Base-by-base conservation (phyloP, 2,888 invertebrate genomes). In the Xanthostigma xanthostigma region DNA sequence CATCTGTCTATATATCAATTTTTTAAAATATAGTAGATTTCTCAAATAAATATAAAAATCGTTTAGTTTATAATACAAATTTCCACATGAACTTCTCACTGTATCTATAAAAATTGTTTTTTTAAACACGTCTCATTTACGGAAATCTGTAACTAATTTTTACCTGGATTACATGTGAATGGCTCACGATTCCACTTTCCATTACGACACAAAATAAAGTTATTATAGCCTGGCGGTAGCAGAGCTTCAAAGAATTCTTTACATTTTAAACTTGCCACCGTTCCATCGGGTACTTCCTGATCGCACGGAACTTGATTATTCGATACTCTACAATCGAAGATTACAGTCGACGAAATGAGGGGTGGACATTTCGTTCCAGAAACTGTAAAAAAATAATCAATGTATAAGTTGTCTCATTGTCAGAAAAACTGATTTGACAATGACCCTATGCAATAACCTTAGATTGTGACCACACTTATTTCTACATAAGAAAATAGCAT, bases 101-200 rank as follows among this genome's bases (percentile, higher is more conserved):
- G n/a, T n/a, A n/a, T n/a, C n/a, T n/a, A n/a, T n/a, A n/a, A n/a
- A n/a, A n/a, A n/a, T 17, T 4, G 27, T 27, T 27, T 6, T 27
- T 27, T 17, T 17, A 17, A 17, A 17, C 17, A 17, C 17, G 4
- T 17, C 17, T 17, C 3, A 17, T 17, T 17, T 27, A 27, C 27
- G 5, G 27, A 27, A 27, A 27, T 27, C 6, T 27, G 27, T 27
- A 27, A 6, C 6, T 27, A 27, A 27, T 6, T 36, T 36, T 43
- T 33, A 52, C 52, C 52, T 44, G 50, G 52, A 12, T 17, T 13
- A 40, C 52, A 52, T 39, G n/a, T 36, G 11, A 48, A 41, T n/a
- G 46, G 43, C 10, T 44, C 44, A 41, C 27, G 17, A 38, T 50
- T 48, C 52, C 52, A 52, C 11, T 37, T 39, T 11, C 52, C 52